phyloP scores from a whole-genome alignment of 2,797 vertebrate species.

The Gymnodraco acuticeps region DNA sequence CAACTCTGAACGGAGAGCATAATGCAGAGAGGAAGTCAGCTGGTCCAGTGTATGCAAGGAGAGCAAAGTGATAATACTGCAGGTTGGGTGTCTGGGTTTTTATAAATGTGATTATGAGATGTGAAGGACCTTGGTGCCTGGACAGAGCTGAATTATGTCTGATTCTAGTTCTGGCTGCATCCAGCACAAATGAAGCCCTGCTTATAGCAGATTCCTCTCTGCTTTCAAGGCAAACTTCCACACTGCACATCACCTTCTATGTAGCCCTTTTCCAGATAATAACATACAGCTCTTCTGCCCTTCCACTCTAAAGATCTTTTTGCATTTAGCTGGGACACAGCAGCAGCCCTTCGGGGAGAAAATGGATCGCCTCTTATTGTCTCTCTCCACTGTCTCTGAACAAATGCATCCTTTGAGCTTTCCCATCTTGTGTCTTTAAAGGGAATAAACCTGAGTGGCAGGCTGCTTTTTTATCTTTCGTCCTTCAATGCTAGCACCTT shows the following conservation, averaged over 20 bases:
- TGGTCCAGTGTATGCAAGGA: background rate
- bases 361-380: conserved; percentile 54
- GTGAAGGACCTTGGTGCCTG: conserved; percentile 8
- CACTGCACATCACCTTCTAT: conserved; percentile 26
- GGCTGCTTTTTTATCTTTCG: background rate
- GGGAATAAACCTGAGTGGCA: conserved; percentile 41
- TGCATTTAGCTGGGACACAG: conserved; percentile 45
- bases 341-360: conserved; percentile 43
- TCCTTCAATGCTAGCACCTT: conserved; percentile 25
- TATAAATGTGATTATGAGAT: conserved; percentile 35
- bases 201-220: conserved; percentile 33
- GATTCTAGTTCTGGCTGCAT: conserved; percentile 21
- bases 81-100: conserved; percentile 13
- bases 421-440: conserved; percentile 51
- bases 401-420: conserved; percentile 61
- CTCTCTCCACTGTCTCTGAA: conserved; percentile 52
- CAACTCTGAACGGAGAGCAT: background rate
- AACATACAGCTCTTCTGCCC: conserved; percentile 47
- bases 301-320: conserved; percentile 41
- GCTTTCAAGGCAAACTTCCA: conserved; percentile 35
- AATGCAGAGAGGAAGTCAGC: background rate
- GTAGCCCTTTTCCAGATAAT: conserved; percentile 29
- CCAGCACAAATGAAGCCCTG: conserved; percentile 51
- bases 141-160: conserved; percentile 10
- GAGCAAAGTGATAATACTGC: background rate